Base-by-base conservation (phyloP, 2,888 invertebrate genomes). In the Xylota segnis region DNA sequence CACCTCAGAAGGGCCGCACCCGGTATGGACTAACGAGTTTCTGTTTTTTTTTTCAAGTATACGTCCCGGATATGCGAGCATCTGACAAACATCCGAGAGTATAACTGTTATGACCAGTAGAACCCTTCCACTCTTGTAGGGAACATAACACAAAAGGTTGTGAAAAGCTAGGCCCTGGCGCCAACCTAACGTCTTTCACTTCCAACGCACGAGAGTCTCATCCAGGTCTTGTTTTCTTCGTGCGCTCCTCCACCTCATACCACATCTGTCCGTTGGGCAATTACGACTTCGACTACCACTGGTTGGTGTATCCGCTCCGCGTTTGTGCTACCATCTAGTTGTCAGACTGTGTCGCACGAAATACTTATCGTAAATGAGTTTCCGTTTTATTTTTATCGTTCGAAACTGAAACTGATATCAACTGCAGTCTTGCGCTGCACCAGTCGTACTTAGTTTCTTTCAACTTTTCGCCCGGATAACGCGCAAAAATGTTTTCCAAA, bases 401-500 rank as follows among this genome's bases (percentile, higher is more conserved):
- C 6, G 14, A 43, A 43, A 6, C 5, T 14, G 4, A 23, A 23
- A 4, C 18, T 18, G 34, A 61, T 43, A 61, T 27, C 43, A 43
- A 27, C 3, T 9, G 4, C 58, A 56, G 37, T 23, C 4, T 40
- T 9, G 56, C 66, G 66, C 66, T 65, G 65, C 12, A 34, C 32
- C 9, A 66, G 14, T 27, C 40, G 2, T 43, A 45, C 7, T 66
- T 10, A 40, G 37, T 70, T n/a, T 16, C n/a, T 45, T 29, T 12
- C 5, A 0, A n/a, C n/a, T 12, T 12, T 1, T 32, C 32, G 29
- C 29, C 47, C 37, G 7, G 34, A 66, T 40, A 43, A 27, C 7
- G 10, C 47, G 58, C 12, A 29, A 68, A 40, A 68, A 83, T 78
- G 78, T 1, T 47, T 18, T 65, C 34, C 0, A 54, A 29, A 9